Evolutionary conservation across 2,113 vertebrate species (phyloP).

Genomic region (Psilopogon haemacephalus): DNA sequence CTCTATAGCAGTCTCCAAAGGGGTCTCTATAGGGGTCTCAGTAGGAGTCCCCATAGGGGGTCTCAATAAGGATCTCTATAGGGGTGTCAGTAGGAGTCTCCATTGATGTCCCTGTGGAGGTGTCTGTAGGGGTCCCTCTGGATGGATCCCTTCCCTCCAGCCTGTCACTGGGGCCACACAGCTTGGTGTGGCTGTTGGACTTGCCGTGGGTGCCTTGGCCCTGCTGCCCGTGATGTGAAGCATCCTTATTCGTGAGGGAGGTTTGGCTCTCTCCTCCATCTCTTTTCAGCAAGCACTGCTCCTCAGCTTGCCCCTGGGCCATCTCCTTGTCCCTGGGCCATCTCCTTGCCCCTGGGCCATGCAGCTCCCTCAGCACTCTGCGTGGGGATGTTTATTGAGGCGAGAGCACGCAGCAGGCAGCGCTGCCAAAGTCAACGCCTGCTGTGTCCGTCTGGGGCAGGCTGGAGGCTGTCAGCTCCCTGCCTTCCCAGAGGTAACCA

Average conservation of each 20-base stretch:
- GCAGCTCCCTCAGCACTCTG: background rate
- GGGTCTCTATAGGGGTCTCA: too few relatives aligned
- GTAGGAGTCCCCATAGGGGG: too few relatives aligned
- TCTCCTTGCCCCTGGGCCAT: accelerated
- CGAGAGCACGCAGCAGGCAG: background rate
- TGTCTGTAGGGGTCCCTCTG: too few relatives aligned
- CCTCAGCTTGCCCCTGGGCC: accelerated
- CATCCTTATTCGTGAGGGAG: background rate
- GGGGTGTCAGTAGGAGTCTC: too few relatives aligned
- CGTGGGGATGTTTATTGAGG: slow-evolving; percentile 30
- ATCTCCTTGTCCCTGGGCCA: accelerated
- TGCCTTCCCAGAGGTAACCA: background rate
- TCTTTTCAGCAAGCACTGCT: background rate
- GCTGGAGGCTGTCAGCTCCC: background rate
- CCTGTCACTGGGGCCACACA: too few relatives aligned
- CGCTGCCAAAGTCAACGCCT: background rate
- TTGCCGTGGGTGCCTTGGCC: too few relatives aligned
- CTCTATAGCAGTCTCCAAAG: too few relatives aligned
- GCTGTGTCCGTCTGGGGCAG: background rate
- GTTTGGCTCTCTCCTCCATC: background rate
- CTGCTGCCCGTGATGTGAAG: background rate
- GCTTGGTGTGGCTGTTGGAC: too few relatives aligned
- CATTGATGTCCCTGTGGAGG: too few relatives aligned
- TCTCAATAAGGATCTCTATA: too few relatives aligned
- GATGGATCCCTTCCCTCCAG: too few relatives aligned